These are phyloP conservation scores for Hemithea aestivaria DNA, from an alignment of 2,888 invertebrate species.

Conservation along the genomic window DNA sequence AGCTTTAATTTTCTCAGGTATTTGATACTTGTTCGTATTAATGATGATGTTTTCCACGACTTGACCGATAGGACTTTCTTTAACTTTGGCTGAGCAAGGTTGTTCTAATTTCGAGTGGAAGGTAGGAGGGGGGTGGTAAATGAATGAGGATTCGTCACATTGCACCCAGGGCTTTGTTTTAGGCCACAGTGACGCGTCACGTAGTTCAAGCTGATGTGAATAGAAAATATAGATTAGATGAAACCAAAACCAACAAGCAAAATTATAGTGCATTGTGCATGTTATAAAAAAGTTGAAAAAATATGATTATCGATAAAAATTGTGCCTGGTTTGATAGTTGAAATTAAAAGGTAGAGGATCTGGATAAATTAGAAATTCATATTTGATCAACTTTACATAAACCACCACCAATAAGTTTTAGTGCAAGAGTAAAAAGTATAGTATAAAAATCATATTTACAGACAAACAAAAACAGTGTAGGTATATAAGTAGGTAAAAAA, in stretches of 20 bases:
- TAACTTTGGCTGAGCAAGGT: constrained; percentile 23
- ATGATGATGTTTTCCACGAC: constrained; percentile 57
- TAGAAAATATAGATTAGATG: constrained; percentile 43
- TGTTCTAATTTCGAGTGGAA: constrained; percentile 29
- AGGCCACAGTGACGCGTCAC: constrained; percentile 58
- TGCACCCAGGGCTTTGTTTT: constrained; percentile 59
- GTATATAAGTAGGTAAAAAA: too few relatives aligned
- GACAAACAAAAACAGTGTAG: too few relatives aligned
- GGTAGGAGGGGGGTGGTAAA: constrained; percentile 43
- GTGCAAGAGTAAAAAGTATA: too few relatives aligned
- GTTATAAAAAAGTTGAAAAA: constrained; percentile 5
- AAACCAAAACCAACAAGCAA: constrained; percentile 25
- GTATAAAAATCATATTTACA: too few relatives aligned
- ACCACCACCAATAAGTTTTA: constrained; percentile 10
- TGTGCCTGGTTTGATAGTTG: too few relatives aligned
- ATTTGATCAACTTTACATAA: constrained; percentile 12
- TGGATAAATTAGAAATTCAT: too few relatives aligned
- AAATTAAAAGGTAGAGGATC: too few relatives aligned
- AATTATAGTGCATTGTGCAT: constrained; percentile 4
- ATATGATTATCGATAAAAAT: constrained; percentile 3
- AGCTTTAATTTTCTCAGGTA: constrained; percentile 51
- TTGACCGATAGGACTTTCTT: constrained; percentile 43
- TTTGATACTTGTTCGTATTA: constrained; percentile 44
- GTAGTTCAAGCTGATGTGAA: constrained; percentile 68
- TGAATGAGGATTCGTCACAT: constrained; percentile 59